These are phyloP conservation scores for Tuta absoluta DNA, from an alignment of 2,888 invertebrate genomes.

Conservation along the genomic window DNA sequence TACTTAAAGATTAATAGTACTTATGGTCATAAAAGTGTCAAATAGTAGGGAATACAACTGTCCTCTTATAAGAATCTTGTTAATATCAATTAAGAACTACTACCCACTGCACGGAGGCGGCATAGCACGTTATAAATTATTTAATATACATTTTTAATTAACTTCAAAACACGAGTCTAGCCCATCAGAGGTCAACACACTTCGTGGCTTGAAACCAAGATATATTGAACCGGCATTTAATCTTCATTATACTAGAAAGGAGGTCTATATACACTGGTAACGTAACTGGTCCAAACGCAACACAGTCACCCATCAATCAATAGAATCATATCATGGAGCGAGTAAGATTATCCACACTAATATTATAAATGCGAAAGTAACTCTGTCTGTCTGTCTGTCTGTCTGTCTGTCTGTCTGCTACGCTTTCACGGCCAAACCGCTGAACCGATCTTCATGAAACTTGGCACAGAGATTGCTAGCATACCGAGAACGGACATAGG, in stretches of 20 bases:
- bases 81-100: slow-evolving; percentile 56
- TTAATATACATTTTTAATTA: slow-evolving; percentile 74
- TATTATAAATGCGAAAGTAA: too few relatives aligned
- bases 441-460: too few relatives aligned
- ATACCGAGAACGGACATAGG: too few relatives aligned
- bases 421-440: too few relatives aligned
- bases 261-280: slow-evolving; percentile 45
- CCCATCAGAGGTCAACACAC: slow-evolving; percentile 73
- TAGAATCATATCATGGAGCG: slow-evolving; percentile 75
- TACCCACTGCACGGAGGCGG: slow-evolving; percentile 63
- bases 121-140: slow-evolving; percentile 68
- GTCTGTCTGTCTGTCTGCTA: too few relatives aligned
- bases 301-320: slow-evolving; percentile 81
- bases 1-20: not conserved
- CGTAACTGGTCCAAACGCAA: slow-evolving; percentile 52
- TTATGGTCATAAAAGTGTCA: slow-evolving; percentile 5
- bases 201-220: slow-evolving; percentile 35
- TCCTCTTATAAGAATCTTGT: slow-evolving; percentile 42
- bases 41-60: slow-evolving; percentile 37
- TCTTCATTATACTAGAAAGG: slow-evolving; percentile 26
- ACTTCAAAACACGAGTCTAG: slow-evolving; percentile 71
- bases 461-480: too few relatives aligned
- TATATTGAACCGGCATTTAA: not conserved
- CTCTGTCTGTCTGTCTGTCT: too few relatives aligned
- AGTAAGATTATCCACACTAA: slow-evolving; percentile 71